A percentile compares a stretch with the other conserved stretches of the same genome.
Evolutionary conservation across 2,888 invertebrate species (phyloP).

Genomic region (Chloroclysta siterata): DNA sequence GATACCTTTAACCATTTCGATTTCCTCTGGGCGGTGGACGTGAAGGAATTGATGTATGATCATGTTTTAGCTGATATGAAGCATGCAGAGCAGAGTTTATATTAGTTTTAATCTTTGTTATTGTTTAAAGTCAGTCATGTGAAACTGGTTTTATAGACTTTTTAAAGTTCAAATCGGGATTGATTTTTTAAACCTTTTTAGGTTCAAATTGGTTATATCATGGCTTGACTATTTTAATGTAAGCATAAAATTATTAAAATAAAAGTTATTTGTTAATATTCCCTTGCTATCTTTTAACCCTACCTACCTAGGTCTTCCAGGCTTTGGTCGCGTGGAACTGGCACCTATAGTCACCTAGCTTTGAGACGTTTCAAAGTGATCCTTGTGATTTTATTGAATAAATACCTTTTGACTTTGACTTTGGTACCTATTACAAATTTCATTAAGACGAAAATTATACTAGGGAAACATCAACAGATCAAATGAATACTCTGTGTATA

Average conservation of each 20-base stretch:
- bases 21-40: conserved; percentile 59
- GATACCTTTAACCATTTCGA: conserved; percentile 57
- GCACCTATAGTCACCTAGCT: too few species aligned
- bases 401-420: too few species aligned
- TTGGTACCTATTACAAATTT: too few species aligned
- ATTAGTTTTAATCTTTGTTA: conserved; percentile 19
- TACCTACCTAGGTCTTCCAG: too few species aligned
- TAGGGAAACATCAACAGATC: not conserved
- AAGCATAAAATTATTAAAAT: not conserved
- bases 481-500: not conserved
- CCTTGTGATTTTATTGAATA: too few species aligned
- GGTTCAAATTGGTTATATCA: conserved; percentile 12
- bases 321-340: too few species aligned
- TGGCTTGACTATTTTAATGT: conserved; percentile 2
- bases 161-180: conserved; percentile 1
- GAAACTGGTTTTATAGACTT: conserved; percentile 14
- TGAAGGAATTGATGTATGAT: conserved; percentile 48
- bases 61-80: conserved; percentile 46
- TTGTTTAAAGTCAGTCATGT: not conserved
- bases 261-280: not conserved
- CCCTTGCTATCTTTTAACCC: too few species aligned
- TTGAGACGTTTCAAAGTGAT: too few species aligned
- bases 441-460: not conserved
- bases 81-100: conserved; percentile 47
- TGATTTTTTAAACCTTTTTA: conserved; percentile 16